Conservation (phyloP, 2,113 vertebrate genomes). For the Chascanopsetta lugubris region DNA sequence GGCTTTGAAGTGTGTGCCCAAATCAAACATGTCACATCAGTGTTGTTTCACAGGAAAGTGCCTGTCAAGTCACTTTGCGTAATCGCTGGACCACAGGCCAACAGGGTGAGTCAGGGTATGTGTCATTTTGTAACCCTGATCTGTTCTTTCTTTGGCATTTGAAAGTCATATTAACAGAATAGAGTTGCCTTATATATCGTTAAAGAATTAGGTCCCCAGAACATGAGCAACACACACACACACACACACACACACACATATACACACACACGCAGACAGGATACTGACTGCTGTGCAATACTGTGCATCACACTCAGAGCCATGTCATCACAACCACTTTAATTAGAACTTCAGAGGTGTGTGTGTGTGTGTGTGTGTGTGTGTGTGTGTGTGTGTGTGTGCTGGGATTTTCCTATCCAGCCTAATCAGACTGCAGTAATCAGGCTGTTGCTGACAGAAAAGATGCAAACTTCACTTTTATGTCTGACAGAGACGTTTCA, state of each 20-base stretch:
- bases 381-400: slow-evolving; percentile 17
- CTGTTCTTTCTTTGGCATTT: no score
- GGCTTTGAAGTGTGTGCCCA: no score
- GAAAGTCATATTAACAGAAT: no score
- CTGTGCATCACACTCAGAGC: slow-evolving; percentile 63
- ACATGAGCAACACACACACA: not conserved
- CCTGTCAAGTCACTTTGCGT: no score
- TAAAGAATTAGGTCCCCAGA: not conserved
- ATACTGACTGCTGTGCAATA: slow-evolving; percentile 64
- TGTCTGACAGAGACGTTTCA: slow-evolving; percentile 23
- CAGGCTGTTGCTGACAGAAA: slow-evolving; percentile 44
- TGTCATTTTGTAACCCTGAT: no score
- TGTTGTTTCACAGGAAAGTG: no score
- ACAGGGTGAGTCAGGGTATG: no score
- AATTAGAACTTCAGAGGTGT: slow-evolving; percentile 64
- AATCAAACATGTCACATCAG: no score
- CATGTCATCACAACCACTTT: slow-evolving; percentile 72
- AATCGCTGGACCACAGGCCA: no score
- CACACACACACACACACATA: not conserved
- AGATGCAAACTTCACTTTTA: slow-evolving; percentile 43
- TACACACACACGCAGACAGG: slow-evolving; percentile 29
- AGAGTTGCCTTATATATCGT: no score
- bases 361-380: slow-evolving; percentile 1
- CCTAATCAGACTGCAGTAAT: slow-evolving; percentile 60
- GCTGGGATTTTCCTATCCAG: slow-evolving; percentile 36